phyloP scores from a whole-genome alignment of 2,797 vertebrate species.

The Clangula hyemalis region DNA sequence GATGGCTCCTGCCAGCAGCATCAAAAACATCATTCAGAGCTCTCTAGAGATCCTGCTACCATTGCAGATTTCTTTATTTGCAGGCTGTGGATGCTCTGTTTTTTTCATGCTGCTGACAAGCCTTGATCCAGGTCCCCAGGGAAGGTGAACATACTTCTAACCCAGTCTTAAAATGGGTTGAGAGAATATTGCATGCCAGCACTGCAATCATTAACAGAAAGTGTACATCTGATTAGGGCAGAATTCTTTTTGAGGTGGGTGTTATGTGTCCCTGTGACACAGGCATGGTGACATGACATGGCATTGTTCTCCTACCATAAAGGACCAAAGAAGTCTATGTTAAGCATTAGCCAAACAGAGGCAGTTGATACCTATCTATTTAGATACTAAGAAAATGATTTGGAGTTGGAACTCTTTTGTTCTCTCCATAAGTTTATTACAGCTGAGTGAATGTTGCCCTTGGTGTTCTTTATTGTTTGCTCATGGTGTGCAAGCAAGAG shows the following conservation, averaged over 20 bases:
- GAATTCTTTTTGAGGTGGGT: background rate
- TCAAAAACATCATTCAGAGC: background rate
- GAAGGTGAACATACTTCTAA: background rate
- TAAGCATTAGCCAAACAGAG: slow-evolving; percentile 32
- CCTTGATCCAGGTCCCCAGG: background rate
- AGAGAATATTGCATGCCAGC: background rate
- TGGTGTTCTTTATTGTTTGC: background rate
- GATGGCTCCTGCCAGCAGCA: background rate
- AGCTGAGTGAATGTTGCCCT: background rate
- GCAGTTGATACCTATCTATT: background rate
- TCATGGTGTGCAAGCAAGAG: background rate
- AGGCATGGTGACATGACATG: slow-evolving; percentile 24
- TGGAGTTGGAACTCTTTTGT: background rate
- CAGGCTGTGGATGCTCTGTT: background rate
- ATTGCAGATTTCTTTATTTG: background rate
- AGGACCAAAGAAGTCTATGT: background rate
- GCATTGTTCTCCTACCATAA: slow-evolving; percentile 23
- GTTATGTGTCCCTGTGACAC: background rate
- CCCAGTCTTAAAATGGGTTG: background rate
- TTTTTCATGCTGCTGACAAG: background rate
- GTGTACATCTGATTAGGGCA: background rate
- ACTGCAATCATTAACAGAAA: slow-evolving; percentile 30
- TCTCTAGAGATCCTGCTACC: background rate
- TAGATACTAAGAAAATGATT: background rate
- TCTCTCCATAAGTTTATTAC: background rate